A percentile compares a stretch with the other conserved stretches of the same genome.
Evolutionary conservation across 2,888 invertebrate genomes (phyloP).

Genomic region (Aleiodes alternator): DNA sequence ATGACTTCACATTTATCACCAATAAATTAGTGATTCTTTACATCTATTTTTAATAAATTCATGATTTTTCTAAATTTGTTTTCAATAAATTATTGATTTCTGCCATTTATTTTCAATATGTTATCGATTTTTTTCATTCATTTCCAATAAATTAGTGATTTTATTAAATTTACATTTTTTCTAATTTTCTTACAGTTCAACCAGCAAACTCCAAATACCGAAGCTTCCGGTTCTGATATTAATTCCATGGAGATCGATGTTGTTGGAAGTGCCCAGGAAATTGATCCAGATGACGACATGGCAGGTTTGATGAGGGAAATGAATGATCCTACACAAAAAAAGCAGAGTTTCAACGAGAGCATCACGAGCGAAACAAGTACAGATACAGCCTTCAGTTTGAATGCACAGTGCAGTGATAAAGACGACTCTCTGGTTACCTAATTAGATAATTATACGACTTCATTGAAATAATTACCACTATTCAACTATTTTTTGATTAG

Average conservation of each 20-base stretch:
- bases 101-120: too few species aligned
- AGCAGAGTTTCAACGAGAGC: slow-evolving; percentile 69
- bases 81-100: not conserved
- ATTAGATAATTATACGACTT: not conserved
- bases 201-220: not conserved
- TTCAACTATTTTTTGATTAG: too few species aligned
- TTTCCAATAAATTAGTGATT: not conserved
- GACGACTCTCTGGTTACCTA: slow-evolving; percentile 59
- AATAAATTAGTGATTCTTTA: too few species aligned
- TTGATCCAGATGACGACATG: slow-evolving; percentile 73
- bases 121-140: not conserved
- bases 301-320: slow-evolving; percentile 74
- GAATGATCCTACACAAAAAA: slow-evolving; percentile 68
- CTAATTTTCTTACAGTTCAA: slow-evolving; percentile 26
- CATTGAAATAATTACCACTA: too few species aligned
- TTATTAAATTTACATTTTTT: not conserved
- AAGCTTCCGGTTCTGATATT: slow-evolving; percentile 24
- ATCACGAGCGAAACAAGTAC: slow-evolving; percentile 73
- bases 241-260: slow-evolving; percentile 55
- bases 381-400: slow-evolving; percentile 73
- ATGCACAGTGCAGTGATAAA: slow-evolving; percentile 71
- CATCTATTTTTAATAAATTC: too few species aligned
- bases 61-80: not conserved
- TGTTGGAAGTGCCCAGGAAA: slow-evolving; percentile 67
- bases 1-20: too few species aligned